phyloP scores from a whole-genome alignment of 2,888 invertebrate species.

The Mylabris sibirica region DNA sequence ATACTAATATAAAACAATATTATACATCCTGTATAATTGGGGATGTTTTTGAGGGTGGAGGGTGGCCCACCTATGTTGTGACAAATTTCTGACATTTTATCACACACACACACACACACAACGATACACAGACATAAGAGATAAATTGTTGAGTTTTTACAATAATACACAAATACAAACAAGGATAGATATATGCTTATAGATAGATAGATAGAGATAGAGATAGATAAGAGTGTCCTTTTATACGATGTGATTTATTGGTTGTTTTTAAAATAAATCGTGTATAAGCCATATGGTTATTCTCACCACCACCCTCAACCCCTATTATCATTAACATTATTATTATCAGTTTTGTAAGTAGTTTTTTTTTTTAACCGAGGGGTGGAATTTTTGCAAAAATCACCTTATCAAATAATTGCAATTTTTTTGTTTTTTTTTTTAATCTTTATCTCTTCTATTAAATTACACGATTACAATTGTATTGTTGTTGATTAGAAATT shows the following conservation, averaged over 20 bases:
- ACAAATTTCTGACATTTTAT: slow-evolving; percentile 27
- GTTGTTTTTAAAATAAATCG: neutral
- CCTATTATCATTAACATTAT: neutral
- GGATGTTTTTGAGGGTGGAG: no score
- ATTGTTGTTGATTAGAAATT: no score
- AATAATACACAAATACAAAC: no score
- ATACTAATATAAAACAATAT: no score
- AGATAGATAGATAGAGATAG: neutral
- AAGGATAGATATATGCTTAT: neutral
- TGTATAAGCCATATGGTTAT: neutral
- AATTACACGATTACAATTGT: no score
- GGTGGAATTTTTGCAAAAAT: no score
- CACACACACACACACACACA: neutral
- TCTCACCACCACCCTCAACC: neutral
- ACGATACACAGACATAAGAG: neutral
- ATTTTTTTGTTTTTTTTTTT: no score
- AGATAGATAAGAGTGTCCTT: neutral
- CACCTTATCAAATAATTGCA: no score
- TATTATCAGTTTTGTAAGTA: neutral
- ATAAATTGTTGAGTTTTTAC: neutral
- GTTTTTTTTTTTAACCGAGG: neutral
- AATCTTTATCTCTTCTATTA: no score
- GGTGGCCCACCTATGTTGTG: slow-evolving; percentile 33
- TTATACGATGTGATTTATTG: neutral
- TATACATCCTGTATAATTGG: no score